Evolutionary conservation across 2,113 vertebrate genomes (phyloP).

Genomic region (Chunga burmeisteri): DNA sequence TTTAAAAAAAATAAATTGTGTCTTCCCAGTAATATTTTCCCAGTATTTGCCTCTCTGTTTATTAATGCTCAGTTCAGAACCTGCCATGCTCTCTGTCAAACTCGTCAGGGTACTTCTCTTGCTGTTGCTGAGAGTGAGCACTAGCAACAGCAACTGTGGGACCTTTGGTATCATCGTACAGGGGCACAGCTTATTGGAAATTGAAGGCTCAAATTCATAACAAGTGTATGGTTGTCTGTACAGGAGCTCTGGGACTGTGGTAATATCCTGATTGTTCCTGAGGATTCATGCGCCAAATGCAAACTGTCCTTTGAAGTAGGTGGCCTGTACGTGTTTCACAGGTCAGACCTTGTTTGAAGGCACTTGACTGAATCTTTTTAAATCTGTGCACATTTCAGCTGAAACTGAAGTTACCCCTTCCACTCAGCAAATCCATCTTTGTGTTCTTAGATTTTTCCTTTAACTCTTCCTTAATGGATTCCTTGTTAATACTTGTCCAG

Average conservation of each 20-base stretch:
- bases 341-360: not conserved
- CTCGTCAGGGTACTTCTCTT: not conserved
- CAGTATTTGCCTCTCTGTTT: not conserved
- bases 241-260: not conserved
- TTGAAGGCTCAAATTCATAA: not conserved
- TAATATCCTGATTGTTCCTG: not conserved
- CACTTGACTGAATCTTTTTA: not conserved
- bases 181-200: not conserved
- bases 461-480: not conserved
- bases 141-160: not conserved
- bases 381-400: not conserved
- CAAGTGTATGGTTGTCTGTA: not conserved
- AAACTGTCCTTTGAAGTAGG: not conserved
- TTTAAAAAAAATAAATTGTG: not conserved
- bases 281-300: not conserved
- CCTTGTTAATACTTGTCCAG: not conserved
- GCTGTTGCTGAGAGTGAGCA: not conserved
- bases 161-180: not conserved
- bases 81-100: not conserved
- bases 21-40: not conserved
- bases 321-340: not conserved
- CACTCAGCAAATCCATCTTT: not conserved
- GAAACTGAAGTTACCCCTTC: not conserved
- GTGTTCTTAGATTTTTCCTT: not conserved
- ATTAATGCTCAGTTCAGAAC: not conserved